Base-by-base conservation (phyloP, 2,888 invertebrate species). In the Palloptera scutellata region DNA sequence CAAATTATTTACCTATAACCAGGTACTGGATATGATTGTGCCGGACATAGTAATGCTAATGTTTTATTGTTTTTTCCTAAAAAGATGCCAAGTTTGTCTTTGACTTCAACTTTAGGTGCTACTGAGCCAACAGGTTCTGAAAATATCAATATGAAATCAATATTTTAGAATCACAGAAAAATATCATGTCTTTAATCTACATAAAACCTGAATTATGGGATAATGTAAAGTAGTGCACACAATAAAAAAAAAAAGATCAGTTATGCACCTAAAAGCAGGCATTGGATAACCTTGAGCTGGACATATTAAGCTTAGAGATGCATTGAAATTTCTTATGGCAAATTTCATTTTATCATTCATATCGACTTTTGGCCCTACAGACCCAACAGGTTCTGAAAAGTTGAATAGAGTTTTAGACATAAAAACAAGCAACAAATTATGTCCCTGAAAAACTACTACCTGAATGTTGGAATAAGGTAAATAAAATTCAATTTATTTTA, bases 271-370 rank as follows among this genome's bases (percentile, higher is more conserved):
- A 87, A 87, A 88, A 71, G 86, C 80, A 72, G 89, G 88, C 78
- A 90, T 88, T 74, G 92, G 92, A 84, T 89, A 91, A 72, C 90
- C 91, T 87, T 92, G 92, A 68, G 91, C 91, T 81, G 91, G 91
- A 83, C 92, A 92, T 81, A 91, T 87, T 73, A 91, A 83, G 61
- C 89, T 89, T 83, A 91, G 89, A 78, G 88, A 88, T 10, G 64
- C 68, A 1, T 73, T 69, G 13, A 76, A 58, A 4, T 20, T 52
- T 9, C 79, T 75, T 62, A 81, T 83, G 74, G 89, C 89, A 76
- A 88, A 88, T 74, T 87, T 88, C 73, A 86, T 86, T 84, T 91
- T 89, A 83, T 89, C 89, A 74, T 90, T 89, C 82, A 82, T 79
- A 63, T 81, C 79, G 64, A 87, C 86, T 80, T 87, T 87, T 0